These are phyloP conservation scores for Drosophila lacertosa DNA, from an alignment of 1,140 invertebrate species.

Conservation along the genomic window DNA sequence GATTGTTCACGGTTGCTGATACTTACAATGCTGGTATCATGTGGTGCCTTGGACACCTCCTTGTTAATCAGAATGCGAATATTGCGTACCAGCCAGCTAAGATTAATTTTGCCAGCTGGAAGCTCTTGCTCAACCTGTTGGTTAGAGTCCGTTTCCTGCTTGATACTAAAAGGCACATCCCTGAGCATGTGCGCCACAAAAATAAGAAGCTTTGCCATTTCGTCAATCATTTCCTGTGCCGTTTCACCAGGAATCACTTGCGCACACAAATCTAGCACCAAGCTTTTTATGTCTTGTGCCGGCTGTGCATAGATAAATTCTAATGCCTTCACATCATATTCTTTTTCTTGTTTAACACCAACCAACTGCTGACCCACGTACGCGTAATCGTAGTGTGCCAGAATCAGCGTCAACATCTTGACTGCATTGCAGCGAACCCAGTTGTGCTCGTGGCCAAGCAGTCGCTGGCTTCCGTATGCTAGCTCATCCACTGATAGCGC, in stretches of 20 bases:
- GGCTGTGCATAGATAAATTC: slow-evolving; percentile 88
- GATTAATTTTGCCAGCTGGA: slow-evolving; percentile 71
- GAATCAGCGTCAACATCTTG: slow-evolving; percentile 90
- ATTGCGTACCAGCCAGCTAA: slow-evolving; percentile 86
- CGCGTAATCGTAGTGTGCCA: slow-evolving; percentile 87
- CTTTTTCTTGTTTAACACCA: slow-evolving; percentile 51
- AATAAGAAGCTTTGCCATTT: slow-evolving; percentile 90
- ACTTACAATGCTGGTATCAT: slow-evolving; percentile 85
- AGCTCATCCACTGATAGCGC: slow-evolving; percentile 85
- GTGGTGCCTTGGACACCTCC: slow-evolving; percentile 86
- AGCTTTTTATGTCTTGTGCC: slow-evolving; percentile 86
- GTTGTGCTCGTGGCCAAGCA: slow-evolving; percentile 87
- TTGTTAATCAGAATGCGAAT: slow-evolving; percentile 86
- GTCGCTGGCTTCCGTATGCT: slow-evolving; percentile 89
- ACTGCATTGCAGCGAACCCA: slow-evolving; percentile 90
- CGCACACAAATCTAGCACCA: slow-evolving; percentile 89
- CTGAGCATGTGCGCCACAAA: slow-evolving; percentile 88
- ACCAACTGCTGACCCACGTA: slow-evolving; percentile 81
- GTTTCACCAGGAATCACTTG: slow-evolving; percentile 88
- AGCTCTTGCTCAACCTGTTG: slow-evolving; percentile 13
- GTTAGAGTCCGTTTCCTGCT: slow-evolving; percentile 43
- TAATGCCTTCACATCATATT: slow-evolving; percentile 24
- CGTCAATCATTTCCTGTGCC: slow-evolving; percentile 87
- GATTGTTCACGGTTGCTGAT: background rate
- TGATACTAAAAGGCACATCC: slow-evolving; percentile 83